Percentiles rank a stretch among this genome's conserved stretches.
Evolutionary conservation across 2,888 invertebrate genomes (phyloP).

Genomic region (Zelleria hepariella): DNA sequence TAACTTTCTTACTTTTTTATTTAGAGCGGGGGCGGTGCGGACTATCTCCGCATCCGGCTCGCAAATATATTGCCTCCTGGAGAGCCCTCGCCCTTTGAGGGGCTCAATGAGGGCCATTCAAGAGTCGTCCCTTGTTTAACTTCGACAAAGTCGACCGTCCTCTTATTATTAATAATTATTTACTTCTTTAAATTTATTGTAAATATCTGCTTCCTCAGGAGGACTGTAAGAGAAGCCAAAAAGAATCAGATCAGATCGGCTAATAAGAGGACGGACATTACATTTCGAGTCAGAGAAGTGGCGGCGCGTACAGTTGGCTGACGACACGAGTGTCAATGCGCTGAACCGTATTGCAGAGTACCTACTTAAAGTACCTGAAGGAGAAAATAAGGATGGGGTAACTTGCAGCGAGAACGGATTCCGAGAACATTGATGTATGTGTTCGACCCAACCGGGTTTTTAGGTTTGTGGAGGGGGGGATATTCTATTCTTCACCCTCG

Average conservation of each 20-base stretch:
- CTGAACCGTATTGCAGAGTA: not conserved
- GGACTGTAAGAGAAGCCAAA: not conserved
- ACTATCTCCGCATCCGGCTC: slow-evolving; percentile 10
- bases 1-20: slow-evolving; percentile 13
- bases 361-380: no score
- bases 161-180: not conserved
- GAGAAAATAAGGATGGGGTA: not conserved
- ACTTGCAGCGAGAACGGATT: not conserved
- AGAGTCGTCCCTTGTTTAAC: not conserved
- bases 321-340: not conserved
- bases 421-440: not conserved
- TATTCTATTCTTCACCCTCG: not conserved
- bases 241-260: no score
- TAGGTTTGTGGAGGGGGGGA: not conserved
- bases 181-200: not conserved
- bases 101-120: no score
- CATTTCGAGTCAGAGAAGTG: not conserved
- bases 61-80: slow-evolving; percentile 22
- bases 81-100: slow-evolving; percentile 7
- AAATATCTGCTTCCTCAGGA: not conserved
- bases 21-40: not conserved
- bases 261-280: no score
- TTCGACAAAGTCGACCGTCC: not conserved
- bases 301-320: not conserved
- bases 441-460: not conserved